Base-by-base conservation (phyloP, 2,113 vertebrate genomes). In the Chaetodon auriga region DNA sequence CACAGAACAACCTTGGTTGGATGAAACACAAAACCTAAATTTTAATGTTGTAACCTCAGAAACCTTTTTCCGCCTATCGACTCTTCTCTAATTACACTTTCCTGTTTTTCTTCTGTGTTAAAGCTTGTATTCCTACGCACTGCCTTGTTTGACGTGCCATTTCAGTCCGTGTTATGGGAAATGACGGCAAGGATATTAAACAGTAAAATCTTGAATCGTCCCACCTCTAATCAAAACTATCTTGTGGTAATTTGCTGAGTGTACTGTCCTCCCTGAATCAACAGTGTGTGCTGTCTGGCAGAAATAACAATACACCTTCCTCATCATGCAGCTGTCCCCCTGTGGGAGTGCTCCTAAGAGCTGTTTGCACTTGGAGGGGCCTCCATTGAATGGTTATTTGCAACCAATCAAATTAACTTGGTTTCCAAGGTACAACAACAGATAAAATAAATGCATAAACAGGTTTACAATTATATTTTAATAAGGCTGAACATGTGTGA, bases 331-430 rank as follows among this genome's bases (percentile, higher is more conserved):
- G 93, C 94, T 95, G 93, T 91, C 81, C 72, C 16, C 8, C 36
- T 69, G 2, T 79, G 85, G 90, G 82, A 90, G 92, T 81, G 83
- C 87, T 85, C 21, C 18, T 35, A 60, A 46, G 45, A 65, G 48
- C 35, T 95, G 73, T 95, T 95, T 94, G 85, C 89, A 78, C 78
- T 90, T 90, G 93, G 92, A 94, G 90, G 87, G 75, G 82, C 71
- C 73, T 15, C 18, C 19, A 36, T 8, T 53, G 41, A 69, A 21
- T 15, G 18, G 21, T 7, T 68, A 23, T 72, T 41, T 53, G 58
- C 66, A 46, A 60, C 55, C 54, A 10, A 77, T 45, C 36, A 45
- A 60, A 36, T 38, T 41, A 70, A 76, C n/a, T 43, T 73, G 41
- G 36, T 82, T 54, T 75, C 38, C 8, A 81, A 71, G 38, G 6